Conservation (phyloP, 2,888 invertebrate genomes). For the Rhyacophila evoluta region DNA sequence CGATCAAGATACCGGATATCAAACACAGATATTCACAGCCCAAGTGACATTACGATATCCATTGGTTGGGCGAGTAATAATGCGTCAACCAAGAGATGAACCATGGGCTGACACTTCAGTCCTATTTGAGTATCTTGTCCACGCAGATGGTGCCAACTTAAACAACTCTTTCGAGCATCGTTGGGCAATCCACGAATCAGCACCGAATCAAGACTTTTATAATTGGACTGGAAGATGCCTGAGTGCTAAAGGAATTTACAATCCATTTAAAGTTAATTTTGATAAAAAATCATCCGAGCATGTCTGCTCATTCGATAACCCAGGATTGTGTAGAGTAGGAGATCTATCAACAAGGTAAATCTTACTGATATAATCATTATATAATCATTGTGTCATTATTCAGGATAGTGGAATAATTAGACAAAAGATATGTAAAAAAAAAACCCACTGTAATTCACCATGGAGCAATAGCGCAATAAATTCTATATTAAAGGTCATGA, state of each 20-base stretch:
- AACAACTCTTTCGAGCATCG: conserved; percentile 81
- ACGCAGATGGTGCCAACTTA: conserved; percentile 85
- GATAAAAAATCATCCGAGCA: conserved; percentile 71
- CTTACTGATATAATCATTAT: too few relatives aligned
- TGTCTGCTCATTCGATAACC: conserved; percentile 70
- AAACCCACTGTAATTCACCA: too few relatives aligned
- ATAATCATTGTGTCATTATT: too few relatives aligned
- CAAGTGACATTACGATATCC: conserved; percentile 89
- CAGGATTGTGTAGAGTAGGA: conserved; percentile 79
- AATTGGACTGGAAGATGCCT: conserved; percentile 90
- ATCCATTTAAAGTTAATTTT: conserved; percentile 80
- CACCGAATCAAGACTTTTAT: conserved; percentile 89
- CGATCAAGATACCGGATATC: conserved; percentile 74
- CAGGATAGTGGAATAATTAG: too few relatives aligned
- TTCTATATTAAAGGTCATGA: too few relatives aligned
- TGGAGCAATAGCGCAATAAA: too few relatives aligned
- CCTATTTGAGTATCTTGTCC: conserved; percentile 85
- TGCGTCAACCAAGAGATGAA: conserved; percentile 83
- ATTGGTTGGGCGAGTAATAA: conserved; percentile 84
- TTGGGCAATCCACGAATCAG: conserved; percentile 85
- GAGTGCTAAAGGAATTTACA: conserved; percentile 81
- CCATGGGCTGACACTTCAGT: conserved; percentile 89
- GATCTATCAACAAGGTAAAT: conserved; percentile 76
- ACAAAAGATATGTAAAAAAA: too few relatives aligned
- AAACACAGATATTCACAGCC: conserved; percentile 81